Evolutionary conservation across 2,113 vertebrate genomes (phyloP), one percentile per base, ranked within the genome.

Genomic region (Chrysochloris asiatica): DNA sequence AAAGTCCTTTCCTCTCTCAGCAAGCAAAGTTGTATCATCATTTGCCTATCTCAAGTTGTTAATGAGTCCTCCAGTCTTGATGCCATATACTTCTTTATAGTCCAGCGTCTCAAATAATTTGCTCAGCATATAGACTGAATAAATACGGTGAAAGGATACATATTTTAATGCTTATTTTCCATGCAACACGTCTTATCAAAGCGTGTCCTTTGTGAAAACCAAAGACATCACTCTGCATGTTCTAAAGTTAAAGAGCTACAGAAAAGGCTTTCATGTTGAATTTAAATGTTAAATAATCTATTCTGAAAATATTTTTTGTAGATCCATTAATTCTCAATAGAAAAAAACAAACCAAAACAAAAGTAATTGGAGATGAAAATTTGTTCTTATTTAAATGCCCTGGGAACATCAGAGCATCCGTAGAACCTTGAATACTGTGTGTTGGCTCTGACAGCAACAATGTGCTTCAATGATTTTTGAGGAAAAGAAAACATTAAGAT

Each of bases 251-350:
- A 92, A 86, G 78, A 67, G 45, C 47, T 88, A 75, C 21, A 61
- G 65, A 84, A 95, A 85, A 30, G 48, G 43, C 59, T 86, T 77
- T 86, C 38, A 4, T 72, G 91, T 89, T 93, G 79, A 83, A 88
- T 85, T 82, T 83, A 84, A 95, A 95, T 82, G 63, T 88, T 93
- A 92, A 96, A n/a, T 88, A 59, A 89, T 63, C 67, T 92, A 67
- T n/a, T 86, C 11, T 69, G 71, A 73, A 94, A 93, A 83, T 45
- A 38, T 30, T 83, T 76, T 89, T 95, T 94, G 86, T 38, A 96
- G 67, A 86, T 69, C 43, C 33, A 89, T 36, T 80, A 72, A 87
- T 86, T 78, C 38, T 94, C 75, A 91, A 69, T 47, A 72, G 41
- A 80, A 67, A 80, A 67, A 12, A 69, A 38, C 36, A 71, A n/a